Base-by-base conservation (phyloP, 2,113 vertebrate species). In the Sebastes fasciatus region DNA sequence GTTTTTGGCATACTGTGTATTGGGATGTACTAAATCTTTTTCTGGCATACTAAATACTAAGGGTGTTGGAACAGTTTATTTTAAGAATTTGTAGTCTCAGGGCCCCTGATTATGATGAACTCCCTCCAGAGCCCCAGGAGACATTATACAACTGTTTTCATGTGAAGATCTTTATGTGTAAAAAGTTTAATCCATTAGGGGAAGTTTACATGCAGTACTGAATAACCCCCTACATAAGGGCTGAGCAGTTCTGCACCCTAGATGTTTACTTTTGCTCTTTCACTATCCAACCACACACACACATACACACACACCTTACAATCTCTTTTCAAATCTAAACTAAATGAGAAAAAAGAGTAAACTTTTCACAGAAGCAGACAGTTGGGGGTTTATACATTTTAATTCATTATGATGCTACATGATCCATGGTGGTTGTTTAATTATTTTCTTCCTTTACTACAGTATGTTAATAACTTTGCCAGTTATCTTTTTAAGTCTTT, bases 371-470 rank as follows among this genome's bases (percentile, higher is more conserved):
- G 75, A 85, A 76, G n/a, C 8, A 92, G 60, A 87, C 86, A 77
- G 57, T 81, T 80, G 82, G 79, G 88, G 86, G 83, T 70, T 87
- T 86, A 91, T 80, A 80, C 72, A 69, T 83, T 88, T 92, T 91
- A 92, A 90, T 93, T 90, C 67, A 66, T 84, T 87, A 80, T 90
- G 87, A 86, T 88, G 86, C 91, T 91, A 91, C 90, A 90, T 88
- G 87, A 83, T 88, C 85, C 85, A 91, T 63, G 66, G 78, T 88
- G 79, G 88, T 70, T 84, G 74, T 80, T 82, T 73, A 84, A 62
- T 55, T 83, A 77, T 72, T 82, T 79, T 83, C 66, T 74, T 83
- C 45, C 55, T 88, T 88, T 83, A 90, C 57, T 86, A 90, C 86
- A 92, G 75, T 85, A 86, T 90, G 65, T 92, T 90, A 89, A 92